Percentiles rank a stretch among this genome's conserved stretches.
These are phyloP conservation scores for Heliconius sara DNA, from an alignment of 2,888 invertebrate genomes.

Conservation along the genomic window DNA sequence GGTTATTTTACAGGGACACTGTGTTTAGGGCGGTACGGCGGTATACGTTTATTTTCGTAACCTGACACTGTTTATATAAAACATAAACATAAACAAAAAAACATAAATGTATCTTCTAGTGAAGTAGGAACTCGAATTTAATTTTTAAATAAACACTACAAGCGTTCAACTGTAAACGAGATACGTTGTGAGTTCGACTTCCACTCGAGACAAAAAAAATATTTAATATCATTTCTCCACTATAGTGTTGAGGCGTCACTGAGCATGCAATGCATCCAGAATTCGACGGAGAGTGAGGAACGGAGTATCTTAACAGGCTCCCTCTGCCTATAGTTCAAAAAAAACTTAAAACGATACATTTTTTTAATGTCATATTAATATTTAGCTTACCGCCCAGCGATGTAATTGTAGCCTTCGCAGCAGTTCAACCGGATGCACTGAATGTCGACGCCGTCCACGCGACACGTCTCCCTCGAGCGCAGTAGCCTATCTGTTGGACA, in stretches of 20 bases:
- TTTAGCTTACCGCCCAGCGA: constrained; percentile 84
- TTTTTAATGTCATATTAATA: neutral
- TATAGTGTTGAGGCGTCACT: too few relatives aligned
- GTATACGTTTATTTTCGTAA: neutral
- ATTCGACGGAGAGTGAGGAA: too few relatives aligned
- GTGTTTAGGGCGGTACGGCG: neutral
- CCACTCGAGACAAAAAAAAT: neutral
- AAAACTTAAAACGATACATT: too few relatives aligned
- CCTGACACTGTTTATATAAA: neutral
- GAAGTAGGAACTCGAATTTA: too few relatives aligned
- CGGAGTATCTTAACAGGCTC: too few relatives aligned
- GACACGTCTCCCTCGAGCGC: constrained; percentile 85
- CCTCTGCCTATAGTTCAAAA: too few relatives aligned
- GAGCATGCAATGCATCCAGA: too few relatives aligned
- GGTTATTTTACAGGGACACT: neutral
- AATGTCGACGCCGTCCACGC: constrained; percentile 83
- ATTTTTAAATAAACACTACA: neutral
- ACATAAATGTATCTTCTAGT: neutral
- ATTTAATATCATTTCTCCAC: too few relatives aligned
- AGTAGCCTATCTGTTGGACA: constrained; percentile 86
- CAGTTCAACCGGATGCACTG: constrained; percentile 86
- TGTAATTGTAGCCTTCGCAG: constrained; percentile 85
- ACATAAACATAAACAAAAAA: neutral
- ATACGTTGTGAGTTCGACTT: neutral
- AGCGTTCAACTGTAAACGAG: neutral